Evolutionary conservation across 2,888 invertebrate species (phyloP).

Genomic region (Drosophila stalkeri): DNA sequence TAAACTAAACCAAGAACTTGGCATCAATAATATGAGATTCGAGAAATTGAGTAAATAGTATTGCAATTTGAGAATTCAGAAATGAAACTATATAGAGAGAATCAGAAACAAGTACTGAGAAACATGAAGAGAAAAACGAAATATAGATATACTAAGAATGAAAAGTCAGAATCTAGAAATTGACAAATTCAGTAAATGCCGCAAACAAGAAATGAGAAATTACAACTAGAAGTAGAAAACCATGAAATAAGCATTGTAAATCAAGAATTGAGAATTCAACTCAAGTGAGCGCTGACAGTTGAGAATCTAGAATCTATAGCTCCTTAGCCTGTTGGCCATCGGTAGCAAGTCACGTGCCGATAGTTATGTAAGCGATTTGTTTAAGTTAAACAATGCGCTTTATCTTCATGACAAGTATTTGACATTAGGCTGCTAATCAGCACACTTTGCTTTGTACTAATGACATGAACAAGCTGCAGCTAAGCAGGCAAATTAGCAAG

Average conservation of each 20-base stretch:
- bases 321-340: background rate
- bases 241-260: too few species aligned
- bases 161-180: too few species aligned
- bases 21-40: too few species aligned
- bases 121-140: background rate
- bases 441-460: conserved; percentile 22
- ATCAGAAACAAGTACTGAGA: background rate
- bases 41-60: too few species aligned
- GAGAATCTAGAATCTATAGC: background rate
- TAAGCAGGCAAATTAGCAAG: conserved; percentile 17
- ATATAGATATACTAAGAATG: background rate
- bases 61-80: background rate
- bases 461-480: conserved; percentile 31
- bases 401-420: conserved; percentile 11
- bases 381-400: conserved; percentile 16
- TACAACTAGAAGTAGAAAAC: too few species aligned
- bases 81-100: background rate
- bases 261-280: background rate
- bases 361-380: conserved; percentile 33
- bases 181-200: background rate
- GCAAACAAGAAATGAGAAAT: background rate
- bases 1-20: background rate
- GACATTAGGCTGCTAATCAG: conserved; percentile 38
- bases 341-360: conserved; percentile 49
- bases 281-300: too few species aligned